A percentile compares a stretch with the other conserved stretches of the same genome.
These are phyloP conservation scores for Datnioides undecimradiatus DNA, from an alignment of 2,113 vertebrate genomes.

Conservation along the genomic window DNA sequence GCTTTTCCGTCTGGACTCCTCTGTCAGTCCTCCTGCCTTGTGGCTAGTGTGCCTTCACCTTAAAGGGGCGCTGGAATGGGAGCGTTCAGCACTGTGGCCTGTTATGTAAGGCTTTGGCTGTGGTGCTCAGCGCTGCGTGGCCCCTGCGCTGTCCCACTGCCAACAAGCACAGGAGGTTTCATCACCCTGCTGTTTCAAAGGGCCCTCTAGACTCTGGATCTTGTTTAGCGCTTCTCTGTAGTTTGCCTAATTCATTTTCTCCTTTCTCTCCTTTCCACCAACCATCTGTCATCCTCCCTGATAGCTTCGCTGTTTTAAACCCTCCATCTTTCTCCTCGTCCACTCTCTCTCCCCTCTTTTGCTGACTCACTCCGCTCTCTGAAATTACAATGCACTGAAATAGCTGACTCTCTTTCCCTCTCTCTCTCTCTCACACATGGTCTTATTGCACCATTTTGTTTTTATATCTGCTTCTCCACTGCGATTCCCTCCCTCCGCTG, in stretches of 20 bases:
- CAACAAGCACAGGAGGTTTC: constrained; percentile 59
- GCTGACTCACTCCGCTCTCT: constrained; percentile 64
- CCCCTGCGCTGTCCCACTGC: constrained; percentile 55
- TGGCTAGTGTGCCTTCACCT: constrained; percentile 46
- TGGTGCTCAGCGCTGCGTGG: constrained; percentile 44
- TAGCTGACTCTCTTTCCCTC: constrained; percentile 29
- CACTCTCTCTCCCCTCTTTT: constrained; percentile 32
- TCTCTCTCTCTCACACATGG: neutral
- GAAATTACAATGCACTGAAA: constrained; percentile 64
- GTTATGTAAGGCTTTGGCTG: constrained; percentile 74
- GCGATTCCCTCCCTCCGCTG: constrained; percentile 10
- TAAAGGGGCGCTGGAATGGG: constrained; percentile 40
- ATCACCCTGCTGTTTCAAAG: constrained; percentile 59
- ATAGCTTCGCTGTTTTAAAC: constrained; percentile 15
- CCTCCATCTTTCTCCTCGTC: constrained; percentile 31
- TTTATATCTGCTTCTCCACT: constrained; percentile 21
- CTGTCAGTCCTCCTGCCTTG: neutral
- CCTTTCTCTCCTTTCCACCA: constrained; percentile 30
- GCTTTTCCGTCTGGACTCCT: neutral
- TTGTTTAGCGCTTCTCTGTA: constrained; percentile 38
- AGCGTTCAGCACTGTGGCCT: constrained; percentile 41
- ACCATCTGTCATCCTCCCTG: constrained; percentile 61
- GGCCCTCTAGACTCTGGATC: constrained; percentile 64
- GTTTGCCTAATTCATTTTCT: constrained; percentile 45
- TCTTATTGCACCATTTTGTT: constrained; percentile 55